Conservation (phyloP, 2,797 vertebrate genomes). For the Sciurus carolinensis region DNA sequence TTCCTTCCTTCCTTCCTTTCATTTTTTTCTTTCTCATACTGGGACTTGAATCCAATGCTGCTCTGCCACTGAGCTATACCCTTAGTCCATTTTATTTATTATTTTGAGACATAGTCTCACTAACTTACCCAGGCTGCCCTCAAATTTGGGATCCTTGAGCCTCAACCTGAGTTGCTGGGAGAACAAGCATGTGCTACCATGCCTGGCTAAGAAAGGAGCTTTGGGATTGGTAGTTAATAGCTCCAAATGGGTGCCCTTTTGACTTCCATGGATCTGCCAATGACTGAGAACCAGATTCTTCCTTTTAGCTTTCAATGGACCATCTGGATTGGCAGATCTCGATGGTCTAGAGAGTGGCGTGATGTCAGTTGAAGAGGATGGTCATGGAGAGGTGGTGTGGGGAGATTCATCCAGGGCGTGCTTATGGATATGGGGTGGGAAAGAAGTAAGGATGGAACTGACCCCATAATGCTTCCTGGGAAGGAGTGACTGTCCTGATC, state of each 20-base stretch:
- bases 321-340: neutral
- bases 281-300: neutral
- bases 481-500: neutral
- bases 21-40: too few species aligned
- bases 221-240: neutral
- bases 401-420: neutral
- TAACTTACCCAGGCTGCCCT: too few species aligned
- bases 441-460: neutral
- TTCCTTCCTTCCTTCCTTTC: too few species aligned
- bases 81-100: too few species aligned
- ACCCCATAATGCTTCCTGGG: neutral
- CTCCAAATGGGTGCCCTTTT: neutral
- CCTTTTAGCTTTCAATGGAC: neutral
- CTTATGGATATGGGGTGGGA: neutral
- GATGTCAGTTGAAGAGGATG: neutral
- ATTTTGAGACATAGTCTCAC: too few species aligned
- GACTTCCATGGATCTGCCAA: neutral
- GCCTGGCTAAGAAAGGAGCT: neutral
- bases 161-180: too few species aligned
- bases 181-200: too few species aligned
- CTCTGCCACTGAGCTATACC: too few species aligned
- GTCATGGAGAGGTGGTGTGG: neutral
- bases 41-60: too few species aligned
- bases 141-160: too few species aligned
- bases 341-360: neutral